A percentile compares a stretch with the other conserved stretches of the same genome.
Evolutionary conservation across 1,140 invertebrate genomes (phyloP).

Genomic region (Zophobas atratus): DNA sequence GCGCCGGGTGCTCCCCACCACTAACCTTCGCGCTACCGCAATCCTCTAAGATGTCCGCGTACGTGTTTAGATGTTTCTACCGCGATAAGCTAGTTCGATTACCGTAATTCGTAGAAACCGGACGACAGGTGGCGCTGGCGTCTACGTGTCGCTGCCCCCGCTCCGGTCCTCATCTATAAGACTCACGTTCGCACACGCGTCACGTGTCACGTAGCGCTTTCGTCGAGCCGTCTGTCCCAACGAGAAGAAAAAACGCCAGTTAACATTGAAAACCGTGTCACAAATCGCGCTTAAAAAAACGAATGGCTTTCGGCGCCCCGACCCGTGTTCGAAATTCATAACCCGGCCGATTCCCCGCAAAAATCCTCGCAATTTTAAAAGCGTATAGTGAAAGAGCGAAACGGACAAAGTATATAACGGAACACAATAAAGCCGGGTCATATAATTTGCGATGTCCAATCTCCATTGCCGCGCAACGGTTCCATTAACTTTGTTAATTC

Average conservation of each 20-base stretch:
- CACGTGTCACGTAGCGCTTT: too few species aligned
- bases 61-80: too few species aligned
- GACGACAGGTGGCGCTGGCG: too few species aligned
- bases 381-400: slow-evolving; percentile 19
- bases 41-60: too few species aligned
- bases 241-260: too few species aligned
- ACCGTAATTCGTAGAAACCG: too few species aligned
- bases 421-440: slow-evolving; percentile 43
- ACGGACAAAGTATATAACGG: slow-evolving; percentile 25
- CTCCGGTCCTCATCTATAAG: too few species aligned
- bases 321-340: slow-evolving; percentile 14
- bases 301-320: slow-evolving; percentile 5
- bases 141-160: too few species aligned
- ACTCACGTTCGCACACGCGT: too few species aligned
- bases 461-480: slow-evolving; percentile 46
- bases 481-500: slow-evolving; percentile 51
- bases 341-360: slow-evolving; percentile 18
- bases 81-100: too few species aligned
- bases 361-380: slow-evolving; percentile 40
- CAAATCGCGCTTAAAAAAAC: slow-evolving; percentile 18
- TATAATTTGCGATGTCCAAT: slow-evolving; percentile 50
- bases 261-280: neutral
- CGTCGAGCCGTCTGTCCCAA: too few species aligned
- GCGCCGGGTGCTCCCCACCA: neutral
- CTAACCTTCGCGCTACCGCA: too few species aligned